Conservation (phyloP, 2,888 invertebrate genomes). For the Rapana venosa region DNA sequence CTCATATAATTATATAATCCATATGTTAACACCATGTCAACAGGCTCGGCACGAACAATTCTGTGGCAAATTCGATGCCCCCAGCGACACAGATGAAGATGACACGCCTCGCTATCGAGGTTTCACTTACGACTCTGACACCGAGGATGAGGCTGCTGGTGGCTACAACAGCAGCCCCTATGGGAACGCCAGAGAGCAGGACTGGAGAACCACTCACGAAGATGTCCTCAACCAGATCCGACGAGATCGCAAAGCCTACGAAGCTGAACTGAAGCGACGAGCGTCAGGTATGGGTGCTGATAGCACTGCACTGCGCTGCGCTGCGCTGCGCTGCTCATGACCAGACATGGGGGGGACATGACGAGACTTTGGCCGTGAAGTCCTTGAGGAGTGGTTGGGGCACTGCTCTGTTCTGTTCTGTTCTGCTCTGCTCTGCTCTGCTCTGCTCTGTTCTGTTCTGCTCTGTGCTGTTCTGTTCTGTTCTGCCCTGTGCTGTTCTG, state of each 20-base stretch:
- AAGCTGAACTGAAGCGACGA: slow-evolving; percentile 33
- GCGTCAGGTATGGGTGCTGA: slow-evolving; percentile 12
- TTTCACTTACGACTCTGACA: neutral
- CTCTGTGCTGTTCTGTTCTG: too few relatives aligned
- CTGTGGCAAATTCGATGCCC: slow-evolving; percentile 53
- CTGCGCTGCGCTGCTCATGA: too few relatives aligned
- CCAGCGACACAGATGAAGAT: slow-evolving; percentile 56
- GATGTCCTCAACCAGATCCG: slow-evolving; percentile 60
- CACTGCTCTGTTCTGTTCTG: too few relatives aligned
- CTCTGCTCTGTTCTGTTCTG: too few relatives aligned
- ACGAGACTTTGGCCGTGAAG: too few relatives aligned
- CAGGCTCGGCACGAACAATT: slow-evolving; percentile 62
- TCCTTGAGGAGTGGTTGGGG: too few relatives aligned
- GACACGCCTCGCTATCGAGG: neutral
- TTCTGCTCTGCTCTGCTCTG: too few relatives aligned
- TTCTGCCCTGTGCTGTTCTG: too few relatives aligned
- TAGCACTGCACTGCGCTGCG: too few relatives aligned
- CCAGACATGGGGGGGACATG: too few relatives aligned
- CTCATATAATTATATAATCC: too few relatives aligned
- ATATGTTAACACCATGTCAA: neutral
- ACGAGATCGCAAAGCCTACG: slow-evolving; percentile 57
- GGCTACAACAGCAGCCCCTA: neutral
- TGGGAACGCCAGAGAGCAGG: slow-evolving; percentile 41
- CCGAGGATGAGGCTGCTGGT: neutral
- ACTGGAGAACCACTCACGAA: slow-evolving; percentile 63